Percentiles rank a stretch among this genome's conserved stretches.
Evolutionary conservation across 2,888 invertebrate species (phyloP).

Genomic region (Hermodice carunculata): DNA sequence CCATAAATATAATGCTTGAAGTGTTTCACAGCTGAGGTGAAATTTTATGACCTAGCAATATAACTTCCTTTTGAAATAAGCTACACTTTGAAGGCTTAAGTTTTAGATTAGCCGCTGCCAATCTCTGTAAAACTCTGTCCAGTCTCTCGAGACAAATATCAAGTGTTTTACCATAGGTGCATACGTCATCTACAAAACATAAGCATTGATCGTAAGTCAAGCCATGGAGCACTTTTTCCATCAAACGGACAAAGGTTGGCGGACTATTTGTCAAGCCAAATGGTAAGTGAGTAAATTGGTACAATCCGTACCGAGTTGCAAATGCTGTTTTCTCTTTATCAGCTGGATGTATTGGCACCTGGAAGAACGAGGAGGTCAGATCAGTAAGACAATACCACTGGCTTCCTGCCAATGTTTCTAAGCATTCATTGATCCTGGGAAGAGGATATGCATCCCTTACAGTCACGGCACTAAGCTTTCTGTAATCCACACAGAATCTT

Average conservation of each 20-base stretch:
- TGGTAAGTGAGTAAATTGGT: slow-evolving; percentile 35
- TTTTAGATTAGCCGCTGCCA: no score
- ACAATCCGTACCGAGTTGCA: slow-evolving; percentile 31
- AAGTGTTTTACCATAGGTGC: slow-evolving; percentile 35
- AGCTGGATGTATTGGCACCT: slow-evolving; percentile 34
- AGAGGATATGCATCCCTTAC: slow-evolving; percentile 35
- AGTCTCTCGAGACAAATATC: slow-evolving; percentile 29
- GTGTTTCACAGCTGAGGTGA: background rate
- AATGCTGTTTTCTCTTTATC: slow-evolving; percentile 44
- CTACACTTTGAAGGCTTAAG: slow-evolving; percentile 44
- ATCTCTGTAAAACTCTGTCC: no score
- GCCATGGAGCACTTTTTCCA: slow-evolving; percentile 34
- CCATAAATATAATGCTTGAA: slow-evolving; percentile 11
- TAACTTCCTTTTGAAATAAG: slow-evolving; percentile 21
- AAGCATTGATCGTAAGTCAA: slow-evolving; percentile 28
- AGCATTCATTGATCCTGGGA: slow-evolving; percentile 25
- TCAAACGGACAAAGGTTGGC: slow-evolving; percentile 41
- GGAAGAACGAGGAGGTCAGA: slow-evolving; percentile 43
- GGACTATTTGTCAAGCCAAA: slow-evolving; percentile 42
- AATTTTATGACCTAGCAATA: slow-evolving; percentile 21
- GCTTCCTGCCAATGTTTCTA: slow-evolving; percentile 38
- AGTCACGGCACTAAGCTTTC: slow-evolving; percentile 32
- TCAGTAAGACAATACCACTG: slow-evolving; percentile 40
- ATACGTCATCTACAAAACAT: slow-evolving; percentile 42
- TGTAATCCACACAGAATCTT: slow-evolving; percentile 36